Evolutionary conservation across 2,888 invertebrate species (phyloP).

Genomic region (Lithophane leautieri): DNA sequence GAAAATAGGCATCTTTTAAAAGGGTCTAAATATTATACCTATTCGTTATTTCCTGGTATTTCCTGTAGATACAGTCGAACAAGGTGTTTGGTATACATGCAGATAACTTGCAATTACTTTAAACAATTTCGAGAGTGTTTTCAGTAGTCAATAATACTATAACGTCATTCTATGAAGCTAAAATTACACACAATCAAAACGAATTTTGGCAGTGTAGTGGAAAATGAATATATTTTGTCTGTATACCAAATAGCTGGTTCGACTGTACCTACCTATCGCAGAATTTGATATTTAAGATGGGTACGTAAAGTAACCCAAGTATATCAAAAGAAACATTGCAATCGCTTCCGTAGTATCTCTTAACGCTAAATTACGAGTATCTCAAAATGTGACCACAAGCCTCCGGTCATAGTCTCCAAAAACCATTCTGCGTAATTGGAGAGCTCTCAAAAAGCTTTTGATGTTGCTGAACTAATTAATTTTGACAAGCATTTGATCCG

Average conservation of each 20-base stretch:
- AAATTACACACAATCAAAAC: too few species aligned
- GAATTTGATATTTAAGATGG: constrained; percentile 4
- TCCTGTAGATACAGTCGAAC: not conserved
- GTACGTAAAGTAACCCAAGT: not conserved
- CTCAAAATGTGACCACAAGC: constrained; percentile 16
- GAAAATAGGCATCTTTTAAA: not conserved
- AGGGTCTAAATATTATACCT: constrained; percentile 4
- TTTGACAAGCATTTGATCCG: constrained; percentile 50
- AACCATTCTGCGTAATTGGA: constrained; percentile 29
- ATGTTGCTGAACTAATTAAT: constrained; percentile 51
- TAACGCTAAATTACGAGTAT: constrained; percentile 19
- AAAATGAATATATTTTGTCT: too few species aligned
- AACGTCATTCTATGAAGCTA: too few species aligned
- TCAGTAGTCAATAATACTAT: too few species aligned
- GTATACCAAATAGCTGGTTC: too few species aligned
- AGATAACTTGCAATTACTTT: too few species aligned
- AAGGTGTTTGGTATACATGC: too few species aligned
- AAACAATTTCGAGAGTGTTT: too few species aligned
- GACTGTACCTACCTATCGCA: not conserved
- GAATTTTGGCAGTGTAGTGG: too few species aligned
- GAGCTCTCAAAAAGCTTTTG: constrained; percentile 31
- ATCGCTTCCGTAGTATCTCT: not conserved
- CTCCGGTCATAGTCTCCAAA: constrained; percentile 21
- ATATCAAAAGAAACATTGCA: constrained; percentile 1
- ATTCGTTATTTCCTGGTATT: not conserved